phyloP scores from a whole-genome alignment of 1,140 invertebrate species.

The Spodoptera litura region DNA sequence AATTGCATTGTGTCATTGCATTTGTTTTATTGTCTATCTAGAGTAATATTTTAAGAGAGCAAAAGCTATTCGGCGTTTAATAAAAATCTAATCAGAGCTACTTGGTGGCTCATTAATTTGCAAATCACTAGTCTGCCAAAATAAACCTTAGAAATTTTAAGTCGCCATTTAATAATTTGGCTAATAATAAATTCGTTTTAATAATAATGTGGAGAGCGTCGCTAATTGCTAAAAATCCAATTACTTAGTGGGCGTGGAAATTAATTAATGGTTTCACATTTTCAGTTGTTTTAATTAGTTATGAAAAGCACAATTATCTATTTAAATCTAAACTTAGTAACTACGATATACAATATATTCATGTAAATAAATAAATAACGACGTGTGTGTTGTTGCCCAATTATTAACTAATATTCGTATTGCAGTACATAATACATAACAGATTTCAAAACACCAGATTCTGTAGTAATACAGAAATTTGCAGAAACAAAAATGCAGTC shows the following conservation, averaged over 20 bases:
- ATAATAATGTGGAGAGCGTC: slow-evolving; percentile 1
- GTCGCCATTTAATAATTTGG: slow-evolving; percentile 12
- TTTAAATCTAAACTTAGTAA: not conserved
- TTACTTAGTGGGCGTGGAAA: slow-evolving; percentile 1
- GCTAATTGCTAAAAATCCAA: slow-evolving; percentile 28
- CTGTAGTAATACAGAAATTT: too few species aligned
- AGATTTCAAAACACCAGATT: too few species aligned
- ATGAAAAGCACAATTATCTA: not conserved
- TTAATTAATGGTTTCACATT: slow-evolving; percentile 6
- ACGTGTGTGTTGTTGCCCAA: too few species aligned
- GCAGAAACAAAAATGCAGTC: too few species aligned
- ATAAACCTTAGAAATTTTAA: not conserved
- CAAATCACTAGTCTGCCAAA: not conserved
- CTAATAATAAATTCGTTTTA: slow-evolving; percentile 11
- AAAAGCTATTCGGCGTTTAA: too few species aligned
- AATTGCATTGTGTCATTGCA: too few species aligned
- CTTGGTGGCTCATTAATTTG: not conserved
- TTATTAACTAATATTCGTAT: too few species aligned
- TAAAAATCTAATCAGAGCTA: too few species aligned
- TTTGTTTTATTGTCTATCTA: too few species aligned
- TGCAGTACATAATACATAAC: too few species aligned
- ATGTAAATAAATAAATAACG: too few species aligned
- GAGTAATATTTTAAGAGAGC: too few species aligned
- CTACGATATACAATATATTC: not conserved
- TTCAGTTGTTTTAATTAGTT: not conserved